These are phyloP conservation scores for Opisthocomus hoazin DNA, from an alignment of 2,113 vertebrate genomes.

Conservation along the genomic window DNA sequence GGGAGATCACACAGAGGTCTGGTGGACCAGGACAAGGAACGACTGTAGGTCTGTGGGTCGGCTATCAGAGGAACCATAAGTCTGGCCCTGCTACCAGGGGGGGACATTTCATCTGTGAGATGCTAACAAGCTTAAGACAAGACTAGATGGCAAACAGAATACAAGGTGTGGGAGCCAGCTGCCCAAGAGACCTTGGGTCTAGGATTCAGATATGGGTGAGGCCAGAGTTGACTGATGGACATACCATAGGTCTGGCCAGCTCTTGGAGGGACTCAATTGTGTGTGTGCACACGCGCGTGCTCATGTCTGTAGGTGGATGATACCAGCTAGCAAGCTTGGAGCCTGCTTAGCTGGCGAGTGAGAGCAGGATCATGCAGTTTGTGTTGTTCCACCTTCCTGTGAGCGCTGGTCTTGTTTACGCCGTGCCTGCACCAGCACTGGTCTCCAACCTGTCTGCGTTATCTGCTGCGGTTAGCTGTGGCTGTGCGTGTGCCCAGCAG, in stretches of 20 bases:
- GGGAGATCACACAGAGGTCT: not conserved
- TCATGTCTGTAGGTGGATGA: accelerated
- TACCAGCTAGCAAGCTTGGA: not conserved
- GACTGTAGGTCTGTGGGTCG: not conserved
- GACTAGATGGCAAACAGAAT: not conserved
- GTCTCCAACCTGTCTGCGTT: too few relatives aligned
- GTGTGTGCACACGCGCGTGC: not conserved
- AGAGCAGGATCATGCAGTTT: not conserved
- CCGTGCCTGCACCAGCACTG: not conserved
- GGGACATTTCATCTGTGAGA: not conserved
- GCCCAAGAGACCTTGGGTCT: not conserved
- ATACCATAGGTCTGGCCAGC: not conserved
- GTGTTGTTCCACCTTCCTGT: not conserved
- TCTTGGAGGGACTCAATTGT: not conserved
- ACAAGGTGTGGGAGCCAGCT: not conserved
- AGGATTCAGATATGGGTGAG: not conserved
- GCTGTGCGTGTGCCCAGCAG: not conserved
- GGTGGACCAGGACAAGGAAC: not conserved
- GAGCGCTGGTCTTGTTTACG: not conserved
- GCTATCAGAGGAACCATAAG: not conserved
- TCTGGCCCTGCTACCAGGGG: not conserved
- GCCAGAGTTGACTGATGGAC: not conserved
- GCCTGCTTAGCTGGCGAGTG: not conserved
- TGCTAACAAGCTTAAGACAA: not conserved
- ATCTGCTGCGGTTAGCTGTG: not conserved